Evolutionary conservation across 2,113 vertebrate genomes (phyloP).

Genomic region (Cyrtonyx montezumae): DNA sequence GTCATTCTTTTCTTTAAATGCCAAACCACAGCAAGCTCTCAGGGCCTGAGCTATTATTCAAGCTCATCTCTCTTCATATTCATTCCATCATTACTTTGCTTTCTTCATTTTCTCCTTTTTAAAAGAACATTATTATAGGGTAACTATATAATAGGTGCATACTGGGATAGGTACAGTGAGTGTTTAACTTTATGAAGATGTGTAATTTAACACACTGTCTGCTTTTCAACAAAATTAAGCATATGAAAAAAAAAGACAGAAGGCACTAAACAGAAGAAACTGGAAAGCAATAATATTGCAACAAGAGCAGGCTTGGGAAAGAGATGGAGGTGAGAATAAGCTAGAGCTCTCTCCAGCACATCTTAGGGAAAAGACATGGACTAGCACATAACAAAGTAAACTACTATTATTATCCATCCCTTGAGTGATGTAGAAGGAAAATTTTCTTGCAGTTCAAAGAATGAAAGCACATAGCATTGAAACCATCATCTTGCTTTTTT

Average conservation of each 20-base stretch:
- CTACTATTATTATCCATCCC: not conserved
- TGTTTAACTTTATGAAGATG: not conserved
- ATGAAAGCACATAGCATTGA: not conserved
- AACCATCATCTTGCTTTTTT: not conserved
- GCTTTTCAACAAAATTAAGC: not conserved
- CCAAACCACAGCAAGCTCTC: not conserved
- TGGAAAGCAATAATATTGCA: not conserved
- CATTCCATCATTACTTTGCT: not conserved
- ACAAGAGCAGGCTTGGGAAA: not conserved
- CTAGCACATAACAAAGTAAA: not conserved
- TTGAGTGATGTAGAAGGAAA: not conserved
- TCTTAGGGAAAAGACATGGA: not conserved
- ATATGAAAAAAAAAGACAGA: not conserved
- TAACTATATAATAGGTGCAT: not conserved
- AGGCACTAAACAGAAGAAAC: not conserved
- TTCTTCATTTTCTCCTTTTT: not conserved
- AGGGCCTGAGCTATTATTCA: not conserved
- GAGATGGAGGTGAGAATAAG: not conserved
- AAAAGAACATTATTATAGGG: not conserved
- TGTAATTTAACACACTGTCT: not conserved
- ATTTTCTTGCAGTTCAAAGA: not conserved
- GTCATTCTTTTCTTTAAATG: conserved; percentile 8
- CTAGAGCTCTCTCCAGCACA: not conserved
- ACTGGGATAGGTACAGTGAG: not conserved
- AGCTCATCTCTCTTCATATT: not conserved